Base-by-base conservation (phyloP, 2,113 vertebrate genomes). In the Xerus inauris region DNA sequence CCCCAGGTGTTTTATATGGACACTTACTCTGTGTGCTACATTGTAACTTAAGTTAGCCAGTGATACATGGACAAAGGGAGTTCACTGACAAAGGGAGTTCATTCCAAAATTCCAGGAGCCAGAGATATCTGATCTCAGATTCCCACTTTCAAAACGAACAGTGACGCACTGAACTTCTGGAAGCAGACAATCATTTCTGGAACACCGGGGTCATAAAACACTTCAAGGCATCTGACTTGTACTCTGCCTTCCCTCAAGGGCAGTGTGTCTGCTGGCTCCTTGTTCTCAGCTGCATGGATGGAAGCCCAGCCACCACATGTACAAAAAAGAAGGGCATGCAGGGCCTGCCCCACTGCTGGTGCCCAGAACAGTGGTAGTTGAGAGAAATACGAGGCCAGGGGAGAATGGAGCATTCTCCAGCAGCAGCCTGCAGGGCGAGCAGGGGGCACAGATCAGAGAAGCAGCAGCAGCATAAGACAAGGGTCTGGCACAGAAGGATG, bases 131-230 rank as follows among this genome's bases (percentile, higher is more conserved):
- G 54, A 72, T 51, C 32, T 40, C 30, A 30, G 12, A 30, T 73
- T 51, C 28, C 59, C 83, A 38, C 89, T 92, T 94, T 69, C n/a
- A 17, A 64, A 77, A 89, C 65, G 47, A 94, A 92, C 22, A 85
- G 57, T 38, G 30, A 86, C 19, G 28, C 6, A 32, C 38, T 62
- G n/a, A 71, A 93, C 47, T 57, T 62, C 54, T n/a, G 42, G 11
- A 77, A 82, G 54, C 28, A 24, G 24, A 26, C 19, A 73, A 57
- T 38, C 20, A n/a, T 77, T 59, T 69, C n/a, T 87, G 49, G 76
- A 91, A 62, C 30, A 79, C 19, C 19, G 28, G 26, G 3, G 10
- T 81, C 54, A 24, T n/a, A 73, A 97, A 87, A 84, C 45, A 85
- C 28, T 4, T 6, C 54, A 5, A 45, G 17, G 54, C 75, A 17